These are phyloP conservation scores for Notoglanidium macrostoma DNA, from an alignment of 2,797 vertebrate species.

Conservation along the genomic window DNA sequence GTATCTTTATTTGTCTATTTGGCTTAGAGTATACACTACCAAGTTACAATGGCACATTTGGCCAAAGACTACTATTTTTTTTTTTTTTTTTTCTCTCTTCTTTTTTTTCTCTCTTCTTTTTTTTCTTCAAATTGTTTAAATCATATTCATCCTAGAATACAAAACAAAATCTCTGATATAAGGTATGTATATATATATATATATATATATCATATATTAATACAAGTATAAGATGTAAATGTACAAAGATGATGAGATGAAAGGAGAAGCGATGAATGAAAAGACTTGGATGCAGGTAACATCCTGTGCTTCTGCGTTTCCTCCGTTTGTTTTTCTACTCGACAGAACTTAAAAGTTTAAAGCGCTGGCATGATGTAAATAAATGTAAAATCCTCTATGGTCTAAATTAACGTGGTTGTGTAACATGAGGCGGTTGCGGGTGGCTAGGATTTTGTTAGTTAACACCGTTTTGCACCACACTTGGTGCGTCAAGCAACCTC, in stretches of 20 bases:
- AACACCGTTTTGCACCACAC: neutral
- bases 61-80: slow-evolving; percentile 31
- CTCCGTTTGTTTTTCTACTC: neutral
- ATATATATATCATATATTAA: slow-evolving; percentile 32
- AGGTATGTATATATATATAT: slow-evolving; percentile 21
- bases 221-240: slow-evolving; percentile 45
- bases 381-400: neutral
- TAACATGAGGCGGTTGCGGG: no score
- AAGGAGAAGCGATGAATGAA: slow-evolving; percentile 20
- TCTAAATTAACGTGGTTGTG: neutral
- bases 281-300: neutral
- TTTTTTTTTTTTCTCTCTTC: neutral
- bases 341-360: neutral
- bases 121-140: neutral
- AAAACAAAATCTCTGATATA: slow-evolving; percentile 48
- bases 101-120: no score
- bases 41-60: slow-evolving; percentile 31
- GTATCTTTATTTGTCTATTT: slow-evolving; percentile 43
- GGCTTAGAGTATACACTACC: slow-evolving; percentile 39
- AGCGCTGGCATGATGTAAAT: neutral
- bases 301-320: slow-evolving; percentile 18
- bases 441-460: neutral
- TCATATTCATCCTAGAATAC: slow-evolving; percentile 16
- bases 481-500: neutral
- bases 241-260: slow-evolving; percentile 42